Evolutionary conservation across 2,888 invertebrate genomes (phyloP).

Genomic region (Homarus gammarus): DNA sequence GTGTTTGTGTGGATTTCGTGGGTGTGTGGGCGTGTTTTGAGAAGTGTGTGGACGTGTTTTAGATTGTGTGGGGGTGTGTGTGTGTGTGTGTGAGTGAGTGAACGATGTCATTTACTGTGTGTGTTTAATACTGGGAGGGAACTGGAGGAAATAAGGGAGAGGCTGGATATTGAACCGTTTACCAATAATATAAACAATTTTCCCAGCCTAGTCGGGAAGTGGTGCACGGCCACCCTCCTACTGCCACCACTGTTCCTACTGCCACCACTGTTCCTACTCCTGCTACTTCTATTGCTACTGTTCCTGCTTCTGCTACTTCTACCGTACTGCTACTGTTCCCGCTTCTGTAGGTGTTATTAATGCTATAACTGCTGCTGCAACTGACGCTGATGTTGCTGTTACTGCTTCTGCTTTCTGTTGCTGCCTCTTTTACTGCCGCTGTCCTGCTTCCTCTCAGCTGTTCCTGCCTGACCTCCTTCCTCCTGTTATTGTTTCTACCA

Average conservation of each 20-base stretch:
- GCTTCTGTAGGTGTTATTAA: too few relatives aligned
- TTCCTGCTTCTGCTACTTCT: too few relatives aligned
- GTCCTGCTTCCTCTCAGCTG: too few relatives aligned
- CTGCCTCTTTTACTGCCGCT: background rate
- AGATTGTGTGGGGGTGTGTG: background rate
- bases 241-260: too few relatives aligned
- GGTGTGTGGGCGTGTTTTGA: background rate
- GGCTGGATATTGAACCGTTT: constrained; percentile 52
- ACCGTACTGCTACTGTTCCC: too few relatives aligned
- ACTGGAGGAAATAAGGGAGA: constrained; percentile 31
- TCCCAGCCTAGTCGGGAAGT: background rate
- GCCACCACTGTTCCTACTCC: too few relatives aligned
- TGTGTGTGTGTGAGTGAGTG: background rate
- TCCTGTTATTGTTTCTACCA: background rate
- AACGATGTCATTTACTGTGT: background rate
- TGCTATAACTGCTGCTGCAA: too few relatives aligned
- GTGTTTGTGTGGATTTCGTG: background rate
- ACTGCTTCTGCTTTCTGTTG: too few relatives aligned
- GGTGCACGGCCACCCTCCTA: background rate
- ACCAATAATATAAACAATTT: constrained; percentile 63
- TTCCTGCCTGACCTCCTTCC: too few relatives aligned
- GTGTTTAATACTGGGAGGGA: background rate
- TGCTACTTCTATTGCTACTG: too few relatives aligned
- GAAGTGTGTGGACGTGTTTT: background rate
- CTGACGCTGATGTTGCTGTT: too few relatives aligned